Conservation (phyloP, 2,113 vertebrate species). For the Acanthochromis polyacanthus region DNA sequence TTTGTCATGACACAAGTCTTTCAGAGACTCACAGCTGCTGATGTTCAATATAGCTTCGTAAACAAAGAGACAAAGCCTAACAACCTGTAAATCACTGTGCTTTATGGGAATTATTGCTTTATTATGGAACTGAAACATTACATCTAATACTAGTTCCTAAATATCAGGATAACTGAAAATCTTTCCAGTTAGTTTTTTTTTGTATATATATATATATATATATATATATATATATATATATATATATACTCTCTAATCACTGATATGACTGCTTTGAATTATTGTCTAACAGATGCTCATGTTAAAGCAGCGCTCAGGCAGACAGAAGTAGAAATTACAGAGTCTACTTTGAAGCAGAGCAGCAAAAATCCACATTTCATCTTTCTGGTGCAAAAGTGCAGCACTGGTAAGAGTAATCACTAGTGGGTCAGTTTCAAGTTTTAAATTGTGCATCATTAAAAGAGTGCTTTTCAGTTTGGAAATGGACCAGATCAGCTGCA, state of each 20-base stretch:
- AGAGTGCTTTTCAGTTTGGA: background rate
- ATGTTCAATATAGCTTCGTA: too few species aligned
- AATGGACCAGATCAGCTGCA: background rate
- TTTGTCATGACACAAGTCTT: too few species aligned
- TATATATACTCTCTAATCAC: background rate
- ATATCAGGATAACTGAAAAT: slow-evolving; percentile 3
- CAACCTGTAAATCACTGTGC: background rate
- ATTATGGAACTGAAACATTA: background rate
- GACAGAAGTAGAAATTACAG: slow-evolving; percentile 32
- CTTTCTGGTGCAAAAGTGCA: slow-evolving; percentile 11
- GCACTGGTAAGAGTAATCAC: background rate
- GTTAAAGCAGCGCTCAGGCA: slow-evolving; percentile 11
- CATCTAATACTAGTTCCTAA: background rate
- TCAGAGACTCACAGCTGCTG: too few species aligned
- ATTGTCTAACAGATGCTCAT: background rate
- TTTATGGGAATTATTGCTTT: background rate
- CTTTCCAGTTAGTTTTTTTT: background rate
- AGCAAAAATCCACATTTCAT: background rate
- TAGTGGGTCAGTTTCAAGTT: slow-evolving; percentile 11
- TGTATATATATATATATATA: too few species aligned
- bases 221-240: too few species aligned
- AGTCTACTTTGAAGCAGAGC: slow-evolving; percentile 17
- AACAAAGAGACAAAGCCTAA: too few species aligned
- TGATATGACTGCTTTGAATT: background rate
- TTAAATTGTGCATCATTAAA: slow-evolving; percentile 12